A percentile compares a stretch with the other conserved stretches of the same genome.
These are phyloP conservation scores for Pseudochaenichthys georgianus DNA, from an alignment of 2,797 vertebrate genomes.

Conservation along the genomic window DNA sequence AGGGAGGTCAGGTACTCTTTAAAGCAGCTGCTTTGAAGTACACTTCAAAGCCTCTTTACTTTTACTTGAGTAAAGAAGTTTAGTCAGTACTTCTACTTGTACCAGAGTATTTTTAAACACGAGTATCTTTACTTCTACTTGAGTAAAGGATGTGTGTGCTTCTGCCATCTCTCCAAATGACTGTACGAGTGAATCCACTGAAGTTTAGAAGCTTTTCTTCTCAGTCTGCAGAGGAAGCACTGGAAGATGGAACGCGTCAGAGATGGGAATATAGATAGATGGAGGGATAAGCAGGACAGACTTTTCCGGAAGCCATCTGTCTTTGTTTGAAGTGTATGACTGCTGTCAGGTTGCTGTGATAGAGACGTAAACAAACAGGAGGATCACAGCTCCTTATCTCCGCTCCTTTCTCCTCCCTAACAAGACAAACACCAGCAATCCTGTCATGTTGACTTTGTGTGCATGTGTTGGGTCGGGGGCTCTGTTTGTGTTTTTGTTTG, in stretches of 20 bases:
- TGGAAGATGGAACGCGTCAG: not conserved
- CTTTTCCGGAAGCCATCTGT: slow-evolving; percentile 57
- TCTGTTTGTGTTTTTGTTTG: slow-evolving; percentile 6
- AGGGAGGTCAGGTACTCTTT: too few species aligned
- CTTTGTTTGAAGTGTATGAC: slow-evolving; percentile 65
- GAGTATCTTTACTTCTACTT: too few species aligned
- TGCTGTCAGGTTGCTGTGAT: slow-evolving; percentile 68
- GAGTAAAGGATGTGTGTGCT: too few species aligned
- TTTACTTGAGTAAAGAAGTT: too few species aligned
- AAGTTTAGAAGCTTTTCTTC: not conserved
- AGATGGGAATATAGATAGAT: slow-evolving; percentile 18
- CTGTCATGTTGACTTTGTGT: slow-evolving; percentile 59
- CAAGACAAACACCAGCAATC: slow-evolving; percentile 72
- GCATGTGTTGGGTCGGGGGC: slow-evolving; percentile 7
- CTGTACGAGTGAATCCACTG: not conserved
- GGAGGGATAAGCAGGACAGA: slow-evolving; percentile 26
- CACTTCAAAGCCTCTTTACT: too few species aligned
- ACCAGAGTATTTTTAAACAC: too few species aligned
- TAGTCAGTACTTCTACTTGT: too few species aligned
- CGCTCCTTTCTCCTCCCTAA: slow-evolving; percentile 66
- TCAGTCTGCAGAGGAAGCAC: slow-evolving; percentile 3
- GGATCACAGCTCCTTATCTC: slow-evolving; percentile 72
- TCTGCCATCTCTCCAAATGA: not conserved
- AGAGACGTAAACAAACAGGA: slow-evolving; percentile 71
- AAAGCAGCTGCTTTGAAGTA: too few species aligned